These are phyloP conservation scores for Oeneis ivallda DNA, from an alignment of 2,888 invertebrate genomes.

Conservation along the genomic window DNA sequence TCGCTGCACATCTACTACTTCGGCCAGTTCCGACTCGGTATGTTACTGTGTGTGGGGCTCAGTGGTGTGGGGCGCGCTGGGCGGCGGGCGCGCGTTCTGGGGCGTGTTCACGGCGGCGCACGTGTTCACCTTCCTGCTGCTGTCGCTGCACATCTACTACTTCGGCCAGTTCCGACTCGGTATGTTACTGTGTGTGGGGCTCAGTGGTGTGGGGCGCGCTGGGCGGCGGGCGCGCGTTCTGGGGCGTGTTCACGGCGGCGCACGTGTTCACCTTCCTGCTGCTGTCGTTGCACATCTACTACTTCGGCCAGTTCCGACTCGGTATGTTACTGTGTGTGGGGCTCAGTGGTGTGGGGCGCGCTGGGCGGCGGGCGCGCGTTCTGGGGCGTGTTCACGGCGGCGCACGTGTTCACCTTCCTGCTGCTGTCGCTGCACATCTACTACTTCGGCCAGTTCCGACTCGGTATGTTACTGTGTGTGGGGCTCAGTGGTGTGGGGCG, in stretches of 20 bases:
- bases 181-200: constrained; percentile 48
- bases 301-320: constrained; percentile 88
- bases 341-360: constrained; percentile 85
- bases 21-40: constrained; percentile 88
- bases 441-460: constrained; percentile 89
- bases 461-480: constrained; percentile 70
- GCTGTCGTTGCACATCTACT: constrained; percentile 88
- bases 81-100: constrained; percentile 87
- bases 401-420: constrained; percentile 86
- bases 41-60: constrained; percentile 44
- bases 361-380: constrained; percentile 85
- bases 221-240: constrained; percentile 85
- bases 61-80: constrained; percentile 87
- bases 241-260: constrained; percentile 87
- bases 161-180: constrained; percentile 88
- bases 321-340: constrained; percentile 61
- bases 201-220: constrained; percentile 87
- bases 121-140: constrained; percentile 84
- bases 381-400: constrained; percentile 88
- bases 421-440: constrained; percentile 87
- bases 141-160: constrained; percentile 89
- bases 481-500: constrained; percentile 84
- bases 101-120: constrained; percentile 87
- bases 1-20: constrained; percentile 89
- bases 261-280: constrained; percentile 86